Percentiles rank a stretch among this genome's conserved stretches.
Evolutionary conservation across 2,888 invertebrate genomes (phyloP).

Genomic region (Drosophila nr. fundita): DNA sequence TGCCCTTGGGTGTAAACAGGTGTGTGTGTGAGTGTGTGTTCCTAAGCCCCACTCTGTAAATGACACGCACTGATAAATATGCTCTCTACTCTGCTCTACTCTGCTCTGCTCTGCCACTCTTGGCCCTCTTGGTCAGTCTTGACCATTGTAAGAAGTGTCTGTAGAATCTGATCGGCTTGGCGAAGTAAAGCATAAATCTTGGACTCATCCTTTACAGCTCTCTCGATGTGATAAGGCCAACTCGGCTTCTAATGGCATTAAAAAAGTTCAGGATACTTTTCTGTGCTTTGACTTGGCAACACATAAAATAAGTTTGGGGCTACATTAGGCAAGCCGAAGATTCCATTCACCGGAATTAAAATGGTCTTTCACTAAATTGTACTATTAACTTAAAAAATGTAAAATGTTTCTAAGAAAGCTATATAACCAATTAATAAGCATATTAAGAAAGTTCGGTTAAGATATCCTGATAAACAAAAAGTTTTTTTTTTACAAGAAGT

Average conservation of each 20-base stretch:
- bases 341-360: neutral
- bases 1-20: constrained; percentile 35
- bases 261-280: neutral
- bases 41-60: constrained; percentile 8
- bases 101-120: neutral
- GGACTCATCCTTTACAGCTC: neutral
- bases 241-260: neutral
- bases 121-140: constrained; percentile 7
- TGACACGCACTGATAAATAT: constrained; percentile 45
- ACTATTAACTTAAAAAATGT: too few species aligned
- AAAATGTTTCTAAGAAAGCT: neutral
- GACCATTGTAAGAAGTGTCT: neutral
- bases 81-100: neutral
- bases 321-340: neutral
- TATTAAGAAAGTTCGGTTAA: too few species aligned
- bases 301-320: neutral
- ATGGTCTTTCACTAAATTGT: neutral
- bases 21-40: neutral
- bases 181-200: neutral
- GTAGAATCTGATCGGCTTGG: neutral
- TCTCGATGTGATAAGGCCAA: neutral
- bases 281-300: neutral
- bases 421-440: neutral
- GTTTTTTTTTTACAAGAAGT: too few species aligned
- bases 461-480: too few species aligned